A percentile compares a stretch with the other conserved stretches of the same genome.
These are phyloP conservation scores for Melanotaenia trifasciata DNA, from an alignment of 2,797 vertebrate genomes.

Conservation along the genomic window DNA sequence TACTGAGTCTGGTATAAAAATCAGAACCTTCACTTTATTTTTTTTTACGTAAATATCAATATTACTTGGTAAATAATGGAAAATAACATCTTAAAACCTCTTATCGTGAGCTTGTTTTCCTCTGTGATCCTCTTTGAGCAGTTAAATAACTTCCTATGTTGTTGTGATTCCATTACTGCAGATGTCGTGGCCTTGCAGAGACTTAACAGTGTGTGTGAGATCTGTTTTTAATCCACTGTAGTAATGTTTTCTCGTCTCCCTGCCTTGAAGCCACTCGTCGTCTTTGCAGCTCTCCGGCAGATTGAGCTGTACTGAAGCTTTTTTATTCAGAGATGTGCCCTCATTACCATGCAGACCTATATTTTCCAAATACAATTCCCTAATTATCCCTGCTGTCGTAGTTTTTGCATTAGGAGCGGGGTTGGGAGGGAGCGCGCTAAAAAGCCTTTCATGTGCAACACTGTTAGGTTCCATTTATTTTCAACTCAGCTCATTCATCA, in stretches of 20 bases:
- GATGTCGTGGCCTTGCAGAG: constrained; percentile 25
- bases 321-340: constrained; percentile 34
- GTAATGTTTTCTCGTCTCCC: neutral
- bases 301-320: constrained; percentile 28
- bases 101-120: neutral
- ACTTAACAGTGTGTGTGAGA: constrained; percentile 21
- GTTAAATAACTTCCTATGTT: constrained; percentile 5
- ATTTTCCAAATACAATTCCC: constrained; percentile 66
- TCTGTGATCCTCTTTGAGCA: constrained; percentile 10
- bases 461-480: constrained; percentile 46
- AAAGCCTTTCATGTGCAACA: constrained; percentile 59
- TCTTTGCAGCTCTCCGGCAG: constrained; percentile 32
- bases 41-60: neutral
- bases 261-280: constrained; percentile 33
- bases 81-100: neutral
- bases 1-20: too few species aligned
- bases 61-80: neutral
- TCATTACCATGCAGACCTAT: constrained; percentile 66
- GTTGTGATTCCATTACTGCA: constrained; percentile 25
- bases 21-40: too few species aligned
- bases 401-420: constrained; percentile 36
- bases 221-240: constrained; percentile 44
- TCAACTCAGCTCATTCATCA: constrained; percentile 31
- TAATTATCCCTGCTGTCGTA: constrained; percentile 61
- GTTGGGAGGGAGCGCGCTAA: neutral